A percentile compares a stretch with the other conserved stretches of the same genome.
phyloP scores from a whole-genome alignment of 1,140 invertebrate species.

The Uloborus diversus region DNA sequence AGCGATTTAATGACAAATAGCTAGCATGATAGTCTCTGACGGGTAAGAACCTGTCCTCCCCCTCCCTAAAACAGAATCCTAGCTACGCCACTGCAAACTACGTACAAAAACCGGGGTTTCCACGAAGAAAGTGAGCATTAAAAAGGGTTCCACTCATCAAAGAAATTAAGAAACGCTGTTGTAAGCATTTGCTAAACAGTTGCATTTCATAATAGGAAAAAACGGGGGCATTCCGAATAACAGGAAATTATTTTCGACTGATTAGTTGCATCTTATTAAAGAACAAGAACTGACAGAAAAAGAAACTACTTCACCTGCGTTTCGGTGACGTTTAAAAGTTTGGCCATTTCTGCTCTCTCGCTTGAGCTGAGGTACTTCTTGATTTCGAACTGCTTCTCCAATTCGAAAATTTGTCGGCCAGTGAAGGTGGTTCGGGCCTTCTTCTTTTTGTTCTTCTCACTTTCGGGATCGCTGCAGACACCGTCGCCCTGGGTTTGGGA shows the following conservation, averaged over 20 bases:
- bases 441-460: constrained; percentile 74
- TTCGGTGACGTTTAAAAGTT: constrained; percentile 91
- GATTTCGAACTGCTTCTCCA: constrained; percentile 94
- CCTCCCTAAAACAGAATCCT: too few species aligned
- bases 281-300: neutral
- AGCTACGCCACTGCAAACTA: too few species aligned
- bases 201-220: too few species aligned
- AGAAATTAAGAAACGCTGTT: too few species aligned
- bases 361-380: constrained; percentile 97
- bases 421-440: constrained; percentile 97
- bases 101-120: too few species aligned
- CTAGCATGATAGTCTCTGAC: too few species aligned
- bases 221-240: too few species aligned
- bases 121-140: too few species aligned
- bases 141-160: too few species aligned
- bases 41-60: too few species aligned
- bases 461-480: constrained; percentile 39
- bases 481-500: constrained; percentile 1
- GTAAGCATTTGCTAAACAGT: too few species aligned
- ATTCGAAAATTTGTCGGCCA: constrained; percentile 93
- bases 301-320: constrained; percentile 79
- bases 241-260: neutral
- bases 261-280: neutral
- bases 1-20: too few species aligned
- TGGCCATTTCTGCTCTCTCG: constrained; percentile 95